Evolutionary conservation across 2,888 invertebrate species (phyloP).

Genomic region (Pharmacophagus antenor): DNA sequence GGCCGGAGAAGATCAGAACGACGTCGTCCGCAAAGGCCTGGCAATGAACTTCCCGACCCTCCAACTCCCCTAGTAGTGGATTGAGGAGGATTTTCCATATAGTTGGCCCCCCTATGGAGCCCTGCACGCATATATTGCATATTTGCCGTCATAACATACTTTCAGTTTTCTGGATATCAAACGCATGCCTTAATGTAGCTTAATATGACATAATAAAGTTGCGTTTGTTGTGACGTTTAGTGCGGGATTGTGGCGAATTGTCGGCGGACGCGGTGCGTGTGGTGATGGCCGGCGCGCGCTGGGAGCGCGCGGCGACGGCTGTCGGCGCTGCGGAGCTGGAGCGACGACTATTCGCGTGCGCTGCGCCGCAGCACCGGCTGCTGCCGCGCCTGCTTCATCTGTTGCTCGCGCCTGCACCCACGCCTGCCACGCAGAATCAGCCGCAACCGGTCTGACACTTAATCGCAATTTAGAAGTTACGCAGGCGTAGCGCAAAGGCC

Average conservation of each 20-base stretch:
- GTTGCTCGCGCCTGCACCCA: slow-evolving; percentile 45
- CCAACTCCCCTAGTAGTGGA: no score
- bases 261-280: slow-evolving; percentile 61
- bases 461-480: not conserved
- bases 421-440: slow-evolving; percentile 34
- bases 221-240: not conserved
- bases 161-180: no score
- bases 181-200: no score
- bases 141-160: no score
- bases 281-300: slow-evolving; percentile 66
- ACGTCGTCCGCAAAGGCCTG: no score
- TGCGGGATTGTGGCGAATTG: slow-evolving; percentile 44
- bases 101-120: no score
- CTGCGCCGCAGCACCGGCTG: slow-evolving; percentile 71
- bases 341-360: slow-evolving; percentile 64
- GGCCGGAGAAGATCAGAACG: no score
- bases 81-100: no score
- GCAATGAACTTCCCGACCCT: no score
- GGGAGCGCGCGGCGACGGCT: slow-evolving; percentile 60
- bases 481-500: not conserved
- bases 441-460: slow-evolving; percentile 23
- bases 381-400: slow-evolving; percentile 72
- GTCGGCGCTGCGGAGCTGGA: slow-evolving; percentile 62
- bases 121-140: no score
- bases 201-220: not conserved